phyloP scores from a whole-genome alignment of 2,113 vertebrate species.

The Bolborhynchus lineola region DNA sequence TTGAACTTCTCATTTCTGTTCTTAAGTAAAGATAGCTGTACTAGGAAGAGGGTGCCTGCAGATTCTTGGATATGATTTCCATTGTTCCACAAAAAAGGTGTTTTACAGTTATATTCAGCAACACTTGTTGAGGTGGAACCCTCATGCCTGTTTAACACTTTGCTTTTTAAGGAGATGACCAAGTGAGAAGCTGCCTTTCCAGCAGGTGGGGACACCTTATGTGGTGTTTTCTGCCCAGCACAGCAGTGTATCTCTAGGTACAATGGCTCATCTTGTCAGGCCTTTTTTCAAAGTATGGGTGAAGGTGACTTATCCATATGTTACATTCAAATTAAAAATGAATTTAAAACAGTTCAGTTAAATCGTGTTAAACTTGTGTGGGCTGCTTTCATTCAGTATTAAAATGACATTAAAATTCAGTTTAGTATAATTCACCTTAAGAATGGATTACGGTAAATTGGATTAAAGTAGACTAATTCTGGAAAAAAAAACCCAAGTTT shows the following conservation, averaged over 20 bases:
- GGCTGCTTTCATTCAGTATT: conserved; percentile 31
- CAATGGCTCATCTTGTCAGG: neutral
- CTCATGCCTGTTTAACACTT: neutral
- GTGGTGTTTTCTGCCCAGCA: neutral
- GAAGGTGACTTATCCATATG: neutral
- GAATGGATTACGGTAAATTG: conserved; percentile 39
- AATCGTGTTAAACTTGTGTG: neutral
- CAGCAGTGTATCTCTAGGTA: neutral
- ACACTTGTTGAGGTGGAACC: neutral
- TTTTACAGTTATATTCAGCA: neutral
- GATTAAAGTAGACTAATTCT: conserved; percentile 29
- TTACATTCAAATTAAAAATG: neutral
- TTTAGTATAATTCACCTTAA: conserved; percentile 47
- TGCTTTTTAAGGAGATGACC: neutral
- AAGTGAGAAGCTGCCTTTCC: neutral
- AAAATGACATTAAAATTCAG: conserved; percentile 13
- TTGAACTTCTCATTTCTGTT: neutral
- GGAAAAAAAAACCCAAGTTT: neutral
- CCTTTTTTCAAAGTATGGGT: neutral
- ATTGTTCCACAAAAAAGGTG: neutral
- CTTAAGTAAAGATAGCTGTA: neutral
- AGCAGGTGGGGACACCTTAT: neutral
- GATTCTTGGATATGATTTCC: neutral
- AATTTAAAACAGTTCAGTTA: conserved; percentile 12
- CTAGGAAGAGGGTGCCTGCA: neutral